phyloP scores from a whole-genome alignment of 2,888 invertebrate species.

The Tetragonisca angustula region DNA sequence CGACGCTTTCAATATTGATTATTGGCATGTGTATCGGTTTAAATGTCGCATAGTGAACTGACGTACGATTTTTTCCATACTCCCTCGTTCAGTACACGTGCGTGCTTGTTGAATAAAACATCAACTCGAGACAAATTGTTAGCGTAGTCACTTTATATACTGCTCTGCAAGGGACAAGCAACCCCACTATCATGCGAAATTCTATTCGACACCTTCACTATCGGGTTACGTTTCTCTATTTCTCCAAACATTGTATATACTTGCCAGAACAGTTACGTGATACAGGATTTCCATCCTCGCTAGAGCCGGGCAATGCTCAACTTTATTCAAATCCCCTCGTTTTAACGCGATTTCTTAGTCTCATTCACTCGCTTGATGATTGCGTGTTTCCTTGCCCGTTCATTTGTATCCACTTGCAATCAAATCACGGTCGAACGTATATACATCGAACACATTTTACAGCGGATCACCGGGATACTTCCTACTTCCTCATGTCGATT shows the following conservation, averaged over 20 bases:
- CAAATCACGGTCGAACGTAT: not conserved
- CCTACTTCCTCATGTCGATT: conserved; percentile 32
- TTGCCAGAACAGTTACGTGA: conserved; percentile 47
- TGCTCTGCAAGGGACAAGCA: conserved; percentile 32
- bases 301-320: not conserved
- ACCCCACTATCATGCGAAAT: conserved; percentile 69
- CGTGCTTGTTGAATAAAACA: conserved; percentile 42
- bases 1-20: not conserved
- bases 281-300: conserved; percentile 34
- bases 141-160: conserved; percentile 69
- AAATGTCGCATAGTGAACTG: conserved; percentile 22
- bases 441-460: not conserved
- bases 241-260: not conserved
- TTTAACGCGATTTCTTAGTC: not conserved
- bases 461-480: not conserved
- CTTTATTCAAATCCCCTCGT: not conserved
- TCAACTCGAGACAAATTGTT: conserved; percentile 58
- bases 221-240: conserved; percentile 41
- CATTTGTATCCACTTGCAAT: not conserved
- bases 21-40: not conserved
- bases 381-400: not conserved
- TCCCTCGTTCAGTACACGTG: conserved; percentile 4
- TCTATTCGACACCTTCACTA: conserved; percentile 65
- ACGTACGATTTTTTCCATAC: conserved; percentile 70
- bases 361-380: conserved; percentile 14